Evolutionary conservation across 1,140 invertebrate species (phyloP), one percentile per base, ranked within the genome.

Genomic region (Apis dorsata): DNA sequence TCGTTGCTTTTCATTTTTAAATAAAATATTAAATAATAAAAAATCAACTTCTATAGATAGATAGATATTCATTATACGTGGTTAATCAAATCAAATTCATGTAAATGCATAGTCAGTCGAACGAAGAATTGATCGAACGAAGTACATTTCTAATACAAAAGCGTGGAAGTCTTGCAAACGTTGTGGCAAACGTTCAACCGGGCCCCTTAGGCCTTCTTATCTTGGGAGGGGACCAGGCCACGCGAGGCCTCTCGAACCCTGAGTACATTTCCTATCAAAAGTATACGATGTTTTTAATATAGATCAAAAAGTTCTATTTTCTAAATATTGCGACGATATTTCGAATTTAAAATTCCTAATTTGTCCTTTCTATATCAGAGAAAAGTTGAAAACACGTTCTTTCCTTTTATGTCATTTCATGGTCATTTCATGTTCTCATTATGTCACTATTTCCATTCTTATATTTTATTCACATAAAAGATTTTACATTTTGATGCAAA

Each of bases 201-300:
- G 81, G 84, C 70, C 80, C 81, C 79, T 77, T 76, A 73, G 84
- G 78, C 70, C 77, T 84, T 75, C 73, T 83, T 78, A 84, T 86
- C 82, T 79, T 71, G 73, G 70, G 81, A 87, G 85, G 76, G 74
- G 81, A 84, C 69, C 86, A 86, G 85, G 74, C 85, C 74, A 74
- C 57, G 57, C 76, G 73, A 83, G 81, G 82, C 73, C 81, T 73
- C 76, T 75, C 85, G 24, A 86, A 57, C 81, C 77, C 59, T 34
- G 19, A 3, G 86, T 87, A 87, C 86, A 87, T 66, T 86, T 65
- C 77, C n/a, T 2, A 7, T 21, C 85, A 87, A 87, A 87, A 87
- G 74, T 78, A 85, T 66, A 7, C 53, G 68, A 34, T 15, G 3
- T 28, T 24, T 7, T 59, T n/a, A 66, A n/a, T 51, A 28, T 34